Evolutionary conservation across 2,113 vertebrate genomes (phyloP), one percentile per base, ranked within the genome.

Genomic region (Cebidichthys violaceus): DNA sequence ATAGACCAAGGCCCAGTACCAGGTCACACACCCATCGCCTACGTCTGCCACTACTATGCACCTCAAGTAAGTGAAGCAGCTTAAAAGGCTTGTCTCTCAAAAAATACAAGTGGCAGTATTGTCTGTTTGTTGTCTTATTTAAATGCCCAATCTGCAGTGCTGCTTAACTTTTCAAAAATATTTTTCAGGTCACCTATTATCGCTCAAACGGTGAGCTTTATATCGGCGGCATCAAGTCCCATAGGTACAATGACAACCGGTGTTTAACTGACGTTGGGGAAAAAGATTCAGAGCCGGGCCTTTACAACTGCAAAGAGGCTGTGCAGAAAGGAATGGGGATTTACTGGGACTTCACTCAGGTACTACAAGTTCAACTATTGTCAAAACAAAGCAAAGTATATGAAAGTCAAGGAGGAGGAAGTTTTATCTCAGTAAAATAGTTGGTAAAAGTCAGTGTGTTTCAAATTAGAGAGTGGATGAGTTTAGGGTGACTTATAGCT

Each of bases 261-360:
- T 95, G 94, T 80, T 29, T 95, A n/a, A 50, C 76, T 0, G 95
- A 95, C 33, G 3, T 18, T 0, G 93, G 92, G 14, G 39, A 70
- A 1, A 84, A 77, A 1, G 78, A 76, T 10, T 68, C 75, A 0
- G 33, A 68, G 35, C 93, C 93, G 2, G 86, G 82, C 0, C 85
- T 95, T 6, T 78, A 88, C 65, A 65, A 90, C 57, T 95, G 94
- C 70, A 90, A 81, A 54, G 86, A 90, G 5, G 91, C 91, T 0
- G 11, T 82, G 52, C 69, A 91, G 80, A 90, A 82, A 70, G 85
- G 86, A 35, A 87, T 93, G 64, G 82, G 88, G 15, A 92, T 93
- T 62, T 35, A 89, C 85, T 95, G 95, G 95, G 89, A 94, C 65
- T 95, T 95, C 61, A 91, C 82, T 90, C 94, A 95, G 94, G 94